Percentiles rank a stretch among this genome's conserved stretches.
These are phyloP conservation scores for Caenorhabditis brenneri DNA, from an alignment of 1,140 invertebrate species.

Conservation along the genomic window DNA sequence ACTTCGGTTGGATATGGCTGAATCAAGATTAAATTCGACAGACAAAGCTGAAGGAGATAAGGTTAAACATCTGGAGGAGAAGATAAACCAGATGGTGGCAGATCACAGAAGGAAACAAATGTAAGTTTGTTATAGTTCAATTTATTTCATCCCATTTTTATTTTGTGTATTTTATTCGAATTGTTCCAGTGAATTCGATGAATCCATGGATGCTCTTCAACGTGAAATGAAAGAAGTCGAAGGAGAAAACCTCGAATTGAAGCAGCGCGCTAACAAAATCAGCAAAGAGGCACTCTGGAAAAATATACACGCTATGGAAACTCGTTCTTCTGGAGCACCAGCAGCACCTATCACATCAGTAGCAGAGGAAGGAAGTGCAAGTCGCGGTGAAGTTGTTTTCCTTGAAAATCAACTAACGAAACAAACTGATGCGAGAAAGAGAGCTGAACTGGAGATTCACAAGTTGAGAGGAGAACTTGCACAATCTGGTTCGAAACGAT, in stretches of 20 bases:
- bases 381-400: slow-evolving; percentile 8
- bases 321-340: background rate
- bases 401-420: slow-evolving; percentile 16
- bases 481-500: slow-evolving; percentile 16
- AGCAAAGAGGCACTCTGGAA: slow-evolving; percentile 46
- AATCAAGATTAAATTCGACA: slow-evolving; percentile 34
- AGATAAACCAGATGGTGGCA: slow-evolving; percentile 39
- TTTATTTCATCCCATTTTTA: no score
- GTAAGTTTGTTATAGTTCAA: slow-evolving; percentile 7
- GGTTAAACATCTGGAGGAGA: slow-evolving; percentile 32
- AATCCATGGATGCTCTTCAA: slow-evolving; percentile 24
- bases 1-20: slow-evolving; percentile 9
- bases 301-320: slow-evolving; percentile 12
- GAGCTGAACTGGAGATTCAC: slow-evolving; percentile 3
- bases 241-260: slow-evolving; percentile 46
- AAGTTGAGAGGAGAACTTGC: slow-evolving; percentile 21
- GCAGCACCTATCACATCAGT: background rate
- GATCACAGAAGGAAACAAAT: slow-evolving; percentile 47
- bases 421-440: background rate
- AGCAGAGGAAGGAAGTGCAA: background rate
- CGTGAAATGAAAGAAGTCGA: slow-evolving; percentile 34
- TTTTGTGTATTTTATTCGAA: no score
- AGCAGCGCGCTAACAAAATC: slow-evolving; percentile 45
- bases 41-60: slow-evolving; percentile 36
- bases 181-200: slow-evolving; percentile 50